A percentile compares a stretch with the other conserved stretches of the same genome.
Evolutionary conservation across 2,113 vertebrate species (phyloP).

Genomic region (Speoplatyrhinus poulsoni): DNA sequence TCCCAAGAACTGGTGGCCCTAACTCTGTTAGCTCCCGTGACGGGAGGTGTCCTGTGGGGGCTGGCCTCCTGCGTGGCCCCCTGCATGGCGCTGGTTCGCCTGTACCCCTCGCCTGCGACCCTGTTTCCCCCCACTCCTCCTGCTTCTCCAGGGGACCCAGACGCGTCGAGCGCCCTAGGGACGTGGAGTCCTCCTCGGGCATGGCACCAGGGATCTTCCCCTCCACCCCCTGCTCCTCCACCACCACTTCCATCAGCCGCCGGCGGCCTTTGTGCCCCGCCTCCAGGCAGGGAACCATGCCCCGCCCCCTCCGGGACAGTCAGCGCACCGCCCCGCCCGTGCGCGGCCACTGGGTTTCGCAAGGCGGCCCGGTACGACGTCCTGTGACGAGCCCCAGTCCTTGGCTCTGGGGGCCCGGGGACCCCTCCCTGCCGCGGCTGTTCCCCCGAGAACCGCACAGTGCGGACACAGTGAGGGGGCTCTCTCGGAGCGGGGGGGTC

Average conservation of each 20-base stretch:
- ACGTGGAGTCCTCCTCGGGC: slow-evolving; percentile 26
- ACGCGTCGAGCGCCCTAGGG: slow-evolving; percentile 18
- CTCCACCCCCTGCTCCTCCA: no score
- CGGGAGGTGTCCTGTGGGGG: slow-evolving; percentile 11
- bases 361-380: slow-evolving; percentile 78
- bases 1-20: not conserved
- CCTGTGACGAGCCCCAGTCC: slow-evolving; percentile 68
- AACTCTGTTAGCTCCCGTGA: not conserved
- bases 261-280: slow-evolving; percentile 8
- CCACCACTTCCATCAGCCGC: slow-evolving; percentile 6
- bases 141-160: slow-evolving; percentile 39
- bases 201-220: slow-evolving; percentile 23
- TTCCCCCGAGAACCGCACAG: slow-evolving; percentile 70
- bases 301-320: slow-evolving; percentile 71
- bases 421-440: slow-evolving; percentile 66
- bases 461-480: slow-evolving; percentile 44
- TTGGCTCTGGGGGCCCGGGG: slow-evolving; percentile 47
- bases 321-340: slow-evolving; percentile 47
- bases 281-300: slow-evolving; percentile 6
- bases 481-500: slow-evolving; percentile 10
- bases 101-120: not conserved
- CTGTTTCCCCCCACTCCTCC: slow-evolving; percentile 17
- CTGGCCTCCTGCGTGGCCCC: slow-evolving; percentile 13
- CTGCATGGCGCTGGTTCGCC: not conserved
- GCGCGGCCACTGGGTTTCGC: slow-evolving; percentile 67